Conservation (phyloP, 2,797 vertebrate species). For the Lates japonicus region DNA sequence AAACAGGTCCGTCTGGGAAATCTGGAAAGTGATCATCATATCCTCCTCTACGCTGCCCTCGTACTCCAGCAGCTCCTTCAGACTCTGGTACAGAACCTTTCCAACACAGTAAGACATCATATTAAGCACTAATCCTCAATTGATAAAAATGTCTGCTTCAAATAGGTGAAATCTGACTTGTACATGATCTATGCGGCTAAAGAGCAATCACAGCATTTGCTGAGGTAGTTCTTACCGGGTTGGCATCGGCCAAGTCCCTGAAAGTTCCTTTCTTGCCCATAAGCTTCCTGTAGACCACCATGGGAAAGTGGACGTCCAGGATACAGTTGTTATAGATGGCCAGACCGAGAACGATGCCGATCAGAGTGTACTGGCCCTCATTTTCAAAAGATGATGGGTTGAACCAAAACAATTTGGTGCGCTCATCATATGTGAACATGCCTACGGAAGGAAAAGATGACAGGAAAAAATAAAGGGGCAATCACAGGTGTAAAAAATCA, state of each 20-base stretch:
- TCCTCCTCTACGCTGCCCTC: conserved; percentile 98
- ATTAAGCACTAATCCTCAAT: not conserved
- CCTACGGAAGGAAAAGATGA: conserved; percentile 81
- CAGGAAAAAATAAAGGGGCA: too few species aligned
- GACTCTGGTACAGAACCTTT: conserved; percentile 95
- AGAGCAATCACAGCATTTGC: not conserved
- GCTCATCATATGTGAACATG: conserved; percentile 99
- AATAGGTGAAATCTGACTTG: too few species aligned
- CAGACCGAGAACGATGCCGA: conserved; percentile 97
- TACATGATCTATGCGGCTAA: not conserved
- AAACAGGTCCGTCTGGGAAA: conserved; percentile 97
- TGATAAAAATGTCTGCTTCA: not conserved
- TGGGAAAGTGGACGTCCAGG: conserved; percentile 98
- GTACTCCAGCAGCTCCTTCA: conserved; percentile 95
- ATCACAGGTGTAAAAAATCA: too few species aligned
- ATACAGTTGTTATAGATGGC: conserved; percentile 99
- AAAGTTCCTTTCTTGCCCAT: conserved; percentile 99
- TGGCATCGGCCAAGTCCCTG: conserved; percentile 96
- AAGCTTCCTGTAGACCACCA: conserved; percentile 99
- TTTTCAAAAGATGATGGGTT: conserved; percentile 98
- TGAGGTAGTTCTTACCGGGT: conserved; percentile 89
- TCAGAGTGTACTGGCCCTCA: conserved; percentile 98
- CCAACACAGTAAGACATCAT: conserved; percentile 6
- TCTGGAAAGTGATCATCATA: conserved; percentile 99
- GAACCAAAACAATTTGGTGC: conserved; percentile 98